Evolutionary conservation across 2,113 vertebrate species (phyloP).

Genomic region (Rhinolophus ferrumequinum): DNA sequence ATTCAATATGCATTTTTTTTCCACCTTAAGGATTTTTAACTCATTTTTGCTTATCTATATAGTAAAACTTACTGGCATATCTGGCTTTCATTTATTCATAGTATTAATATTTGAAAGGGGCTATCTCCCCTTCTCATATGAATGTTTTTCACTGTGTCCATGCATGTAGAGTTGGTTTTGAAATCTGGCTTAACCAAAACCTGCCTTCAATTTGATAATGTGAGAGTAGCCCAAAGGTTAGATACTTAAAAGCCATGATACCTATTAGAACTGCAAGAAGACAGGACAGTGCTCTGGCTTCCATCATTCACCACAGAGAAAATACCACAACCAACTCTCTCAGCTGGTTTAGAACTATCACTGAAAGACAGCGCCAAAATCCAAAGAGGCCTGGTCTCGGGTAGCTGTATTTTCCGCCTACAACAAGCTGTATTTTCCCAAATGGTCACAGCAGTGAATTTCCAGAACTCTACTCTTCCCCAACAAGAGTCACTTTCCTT

Average conservation of each 20-base stretch:
- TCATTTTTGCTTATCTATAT: constrained; percentile 1
- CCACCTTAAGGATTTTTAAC: constrained; percentile 32
- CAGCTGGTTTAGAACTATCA: not conserved
- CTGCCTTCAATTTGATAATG: not conserved
- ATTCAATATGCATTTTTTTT: constrained; percentile 1
- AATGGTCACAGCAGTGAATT: not conserved
- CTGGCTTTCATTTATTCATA: constrained; percentile 3
- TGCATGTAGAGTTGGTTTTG: not conserved
- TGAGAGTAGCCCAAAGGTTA: not conserved
- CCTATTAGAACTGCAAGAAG: not conserved
- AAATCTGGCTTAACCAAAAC: constrained; percentile 28
- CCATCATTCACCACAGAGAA: constrained; percentile 8
- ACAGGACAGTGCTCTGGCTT: not conserved
- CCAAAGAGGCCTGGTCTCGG: constrained; percentile 17
- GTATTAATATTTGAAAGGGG: not conserved
- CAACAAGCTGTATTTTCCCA: constrained; percentile 17
- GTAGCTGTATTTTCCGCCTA: not conserved
- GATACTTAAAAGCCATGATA: constrained; percentile 22
- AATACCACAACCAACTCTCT: not conserved
- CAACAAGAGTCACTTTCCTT: not conserved
- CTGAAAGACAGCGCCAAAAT: not conserved
- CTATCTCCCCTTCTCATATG: constrained; percentile 2
- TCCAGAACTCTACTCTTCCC: not conserved
- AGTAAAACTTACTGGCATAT: not conserved
- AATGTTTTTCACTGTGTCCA: constrained; percentile 45